Conservation (phyloP, 2,113 vertebrate genomes). For the Baryphthengus martii region DNA sequence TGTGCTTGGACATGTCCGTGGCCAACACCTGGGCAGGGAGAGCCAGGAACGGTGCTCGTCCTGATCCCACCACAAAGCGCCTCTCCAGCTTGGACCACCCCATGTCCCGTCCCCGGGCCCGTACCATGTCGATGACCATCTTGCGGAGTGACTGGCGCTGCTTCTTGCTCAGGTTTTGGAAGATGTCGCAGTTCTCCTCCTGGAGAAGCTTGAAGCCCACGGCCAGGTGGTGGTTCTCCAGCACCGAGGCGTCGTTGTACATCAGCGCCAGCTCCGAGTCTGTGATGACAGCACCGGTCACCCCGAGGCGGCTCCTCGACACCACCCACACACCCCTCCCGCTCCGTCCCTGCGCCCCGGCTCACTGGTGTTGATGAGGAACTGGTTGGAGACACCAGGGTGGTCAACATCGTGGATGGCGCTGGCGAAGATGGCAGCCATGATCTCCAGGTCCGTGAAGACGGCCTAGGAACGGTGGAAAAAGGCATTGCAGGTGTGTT, state of each 20-base stretch:
- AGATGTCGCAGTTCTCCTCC: conserved; percentile 90
- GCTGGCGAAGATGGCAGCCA: conserved; percentile 88
- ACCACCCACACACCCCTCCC: accelerated
- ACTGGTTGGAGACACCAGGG: conserved; percentile 92
- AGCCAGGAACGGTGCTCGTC: neutral
- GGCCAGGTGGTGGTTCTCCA: conserved; percentile 92
- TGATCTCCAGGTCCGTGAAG: conserved; percentile 90
- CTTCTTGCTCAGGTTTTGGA: conserved; percentile 87
- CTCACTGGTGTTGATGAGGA: conserved; percentile 96
- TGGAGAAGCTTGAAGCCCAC: conserved; percentile 93
- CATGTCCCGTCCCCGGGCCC: neutral
- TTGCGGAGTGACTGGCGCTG: conserved; percentile 85
- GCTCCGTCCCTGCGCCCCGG: neutral
- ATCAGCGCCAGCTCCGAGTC: conserved; percentile 91
- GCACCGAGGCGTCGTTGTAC: conserved; percentile 89
- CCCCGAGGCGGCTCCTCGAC: accelerated
- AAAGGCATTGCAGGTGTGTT: accelerated
- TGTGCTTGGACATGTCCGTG: conserved; percentile 96
- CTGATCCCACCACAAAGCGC: neutral
- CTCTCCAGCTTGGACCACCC: accelerated
- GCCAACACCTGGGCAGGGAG: conserved; percentile 81
- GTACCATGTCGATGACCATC: conserved; percentile 91
- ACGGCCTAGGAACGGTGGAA: conserved; percentile 72
- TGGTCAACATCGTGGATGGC: conserved; percentile 94
- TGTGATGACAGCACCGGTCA: neutral